A percentile compares a stretch with the other conserved stretches of the same genome.
Conservation (phyloP, 2,797 vertebrate genomes). For the Aulostomus chinensis region DNA sequence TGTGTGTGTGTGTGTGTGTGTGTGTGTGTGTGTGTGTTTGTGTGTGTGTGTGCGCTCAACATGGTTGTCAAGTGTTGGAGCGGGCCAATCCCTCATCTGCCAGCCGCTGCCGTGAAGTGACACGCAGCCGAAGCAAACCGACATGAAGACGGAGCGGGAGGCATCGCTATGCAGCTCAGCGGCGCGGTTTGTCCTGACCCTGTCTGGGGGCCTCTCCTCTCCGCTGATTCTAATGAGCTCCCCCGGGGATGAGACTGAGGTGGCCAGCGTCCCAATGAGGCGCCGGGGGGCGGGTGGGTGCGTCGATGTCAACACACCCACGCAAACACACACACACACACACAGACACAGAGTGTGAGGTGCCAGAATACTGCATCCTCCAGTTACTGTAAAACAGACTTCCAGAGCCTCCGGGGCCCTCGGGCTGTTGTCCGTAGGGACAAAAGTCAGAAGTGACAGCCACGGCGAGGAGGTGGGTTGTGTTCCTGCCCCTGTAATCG, state of each 20-base stretch:
- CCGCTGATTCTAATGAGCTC: constrained; percentile 80
- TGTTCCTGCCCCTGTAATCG: too few relatives aligned
- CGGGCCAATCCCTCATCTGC: constrained; percentile 68
- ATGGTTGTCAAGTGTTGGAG: constrained; percentile 66
- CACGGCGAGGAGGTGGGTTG: too few relatives aligned
- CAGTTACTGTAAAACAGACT: too few relatives aligned
- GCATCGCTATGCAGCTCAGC: constrained; percentile 79
- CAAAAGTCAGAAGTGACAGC: too few relatives aligned
- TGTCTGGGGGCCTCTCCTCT: constrained; percentile 71
- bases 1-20: constrained; percentile 2
- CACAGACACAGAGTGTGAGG: too few relatives aligned
- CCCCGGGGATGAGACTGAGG: constrained; percentile 60
- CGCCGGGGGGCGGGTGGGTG: not conserved
- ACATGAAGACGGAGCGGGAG: constrained; percentile 63
- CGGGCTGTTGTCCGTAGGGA: too few relatives aligned
- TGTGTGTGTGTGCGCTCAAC: constrained; percentile 34
- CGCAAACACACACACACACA: constrained; percentile 29
- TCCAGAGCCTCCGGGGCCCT: too few relatives aligned
- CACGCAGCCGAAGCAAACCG: constrained; percentile 55
- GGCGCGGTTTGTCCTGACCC: constrained; percentile 72
- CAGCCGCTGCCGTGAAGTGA: constrained; percentile 50
- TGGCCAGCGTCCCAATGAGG: constrained; percentile 66
- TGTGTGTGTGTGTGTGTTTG: constrained; percentile 11
- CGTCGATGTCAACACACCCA: constrained; percentile 38
- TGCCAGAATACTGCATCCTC: too few relatives aligned